phyloP scores from a whole-genome alignment of 2,888 invertebrate genomes.

The Thereva nobilitata region DNA sequence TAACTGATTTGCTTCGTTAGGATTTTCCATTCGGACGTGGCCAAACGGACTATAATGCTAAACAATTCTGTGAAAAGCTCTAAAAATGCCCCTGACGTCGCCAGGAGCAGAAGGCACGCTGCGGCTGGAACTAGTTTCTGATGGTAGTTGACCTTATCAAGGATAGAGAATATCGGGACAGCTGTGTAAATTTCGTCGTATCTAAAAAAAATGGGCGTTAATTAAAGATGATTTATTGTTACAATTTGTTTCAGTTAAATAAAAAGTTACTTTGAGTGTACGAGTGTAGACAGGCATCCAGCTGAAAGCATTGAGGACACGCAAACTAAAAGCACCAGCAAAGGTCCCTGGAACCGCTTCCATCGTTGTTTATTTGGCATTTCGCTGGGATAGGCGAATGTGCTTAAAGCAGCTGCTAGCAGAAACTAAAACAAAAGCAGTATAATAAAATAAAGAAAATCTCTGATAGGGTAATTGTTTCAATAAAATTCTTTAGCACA shows the following conservation, averaged over 20 bases:
- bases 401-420: constrained; percentile 51
- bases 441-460: neutral
- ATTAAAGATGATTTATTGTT: neutral
- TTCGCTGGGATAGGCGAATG: constrained; percentile 54
- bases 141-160: constrained; percentile 62
- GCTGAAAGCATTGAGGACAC: constrained; percentile 51
- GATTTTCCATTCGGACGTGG: constrained; percentile 63
- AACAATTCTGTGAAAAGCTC: constrained; percentile 62
- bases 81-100: constrained; percentile 61
- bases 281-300: constrained; percentile 55
- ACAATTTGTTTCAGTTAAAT: neutral
- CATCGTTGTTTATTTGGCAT: constrained; percentile 50
- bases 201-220: constrained; percentile 44
- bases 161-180: constrained; percentile 59
- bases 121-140: constrained; percentile 61
- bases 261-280: constrained; percentile 51
- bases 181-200: constrained; percentile 53
- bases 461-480: neutral
- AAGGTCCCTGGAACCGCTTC: constrained; percentile 48
- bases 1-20: constrained; percentile 62
- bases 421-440: constrained; percentile 47
- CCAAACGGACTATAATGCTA: constrained; percentile 60
- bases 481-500: constrained; percentile 10
- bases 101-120: constrained; percentile 61
- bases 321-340: constrained; percentile 49